Evolutionary conservation across 2,888 invertebrate species (phyloP).

Genomic region (Trichogramma evanescens): DNA sequence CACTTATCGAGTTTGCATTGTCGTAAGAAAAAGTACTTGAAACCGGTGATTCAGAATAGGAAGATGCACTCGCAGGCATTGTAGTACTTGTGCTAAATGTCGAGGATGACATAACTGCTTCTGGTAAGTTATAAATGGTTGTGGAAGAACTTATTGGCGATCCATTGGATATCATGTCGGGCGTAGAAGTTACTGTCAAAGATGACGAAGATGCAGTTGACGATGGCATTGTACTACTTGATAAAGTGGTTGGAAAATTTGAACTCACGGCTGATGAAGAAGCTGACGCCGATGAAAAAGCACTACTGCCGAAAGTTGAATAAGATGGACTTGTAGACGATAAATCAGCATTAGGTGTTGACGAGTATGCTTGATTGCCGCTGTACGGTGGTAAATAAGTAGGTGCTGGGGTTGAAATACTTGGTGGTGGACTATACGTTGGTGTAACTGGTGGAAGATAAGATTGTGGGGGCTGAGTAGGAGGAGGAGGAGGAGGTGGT

Average conservation of each 20-base stretch:
- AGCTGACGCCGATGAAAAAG: slow-evolving; percentile 18
- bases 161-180: background rate
- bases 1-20: background rate
- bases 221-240: slow-evolving; percentile 14
- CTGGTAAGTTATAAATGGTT: slow-evolving; percentile 4
- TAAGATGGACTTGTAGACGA: background rate
- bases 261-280: slow-evolving; percentile 17
- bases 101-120: slow-evolving; percentile 3
- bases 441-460: slow-evolving; percentile 25
- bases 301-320: background rate
- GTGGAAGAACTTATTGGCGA: slow-evolving; percentile 11
- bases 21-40: background rate
- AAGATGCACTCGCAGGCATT: background rate
- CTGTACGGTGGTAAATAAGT: slow-evolving; percentile 21
- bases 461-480: slow-evolving; percentile 23
- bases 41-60: background rate
- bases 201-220: slow-evolving; percentile 20
- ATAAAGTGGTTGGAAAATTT: slow-evolving; percentile 1
- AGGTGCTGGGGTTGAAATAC: slow-evolving; percentile 19
- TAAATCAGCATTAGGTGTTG: slow-evolving; percentile 1
- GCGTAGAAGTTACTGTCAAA: slow-evolving; percentile 11
- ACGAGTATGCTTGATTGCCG: background rate
- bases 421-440: background rate
- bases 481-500: slow-evolving; percentile 15
- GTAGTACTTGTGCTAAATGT: background rate